Percentiles rank a stretch among this genome's conserved stretches.
Conservation (phyloP, 2,888 invertebrate genomes). For the Parapristionchus giblindavisi region DNA sequence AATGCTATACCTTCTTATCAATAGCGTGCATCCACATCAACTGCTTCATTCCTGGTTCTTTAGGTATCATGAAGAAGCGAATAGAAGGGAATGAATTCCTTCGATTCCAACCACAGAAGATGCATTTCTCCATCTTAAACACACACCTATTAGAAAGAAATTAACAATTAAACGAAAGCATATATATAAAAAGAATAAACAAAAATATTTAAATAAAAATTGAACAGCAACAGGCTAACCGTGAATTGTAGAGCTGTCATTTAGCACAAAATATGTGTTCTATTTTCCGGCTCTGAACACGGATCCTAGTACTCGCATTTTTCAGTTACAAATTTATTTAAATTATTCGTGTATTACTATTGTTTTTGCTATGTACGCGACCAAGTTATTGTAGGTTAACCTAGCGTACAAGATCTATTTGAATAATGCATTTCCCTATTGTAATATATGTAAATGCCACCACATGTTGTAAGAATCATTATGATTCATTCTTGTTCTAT, state of each 20-base stretch:
- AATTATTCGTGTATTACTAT: too few relatives aligned
- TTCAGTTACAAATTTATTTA: too few relatives aligned
- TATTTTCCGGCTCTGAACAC: not conserved
- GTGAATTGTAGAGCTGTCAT: not conserved
- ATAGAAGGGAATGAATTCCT: slow-evolving; percentile 22
- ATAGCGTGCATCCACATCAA: slow-evolving; percentile 39
- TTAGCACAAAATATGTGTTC: not conserved
- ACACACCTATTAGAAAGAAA: not conserved
- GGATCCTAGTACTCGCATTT: not conserved
- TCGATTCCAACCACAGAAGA: slow-evolving; percentile 42
- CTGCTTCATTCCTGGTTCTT: slow-evolving; percentile 40
- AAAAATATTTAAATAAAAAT: not conserved
- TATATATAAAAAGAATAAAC: not conserved
- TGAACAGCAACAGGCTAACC: not conserved
- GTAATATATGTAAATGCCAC: too few relatives aligned
- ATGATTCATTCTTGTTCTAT: too few relatives aligned
- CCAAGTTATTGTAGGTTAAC: too few relatives aligned
- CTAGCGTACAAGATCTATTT: too few relatives aligned
- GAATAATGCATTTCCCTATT: too few relatives aligned
- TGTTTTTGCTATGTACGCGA: too few relatives aligned
- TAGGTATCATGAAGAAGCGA: slow-evolving; percentile 41
- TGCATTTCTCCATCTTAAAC: slow-evolving; percentile 39
- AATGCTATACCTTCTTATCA: slow-evolving; percentile 35
- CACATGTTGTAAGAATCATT: too few relatives aligned
- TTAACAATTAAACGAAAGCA: not conserved